These are phyloP conservation scores for Bothrops jararaca DNA, from an alignment of 2,113 vertebrate species.

Conservation along the genomic window DNA sequence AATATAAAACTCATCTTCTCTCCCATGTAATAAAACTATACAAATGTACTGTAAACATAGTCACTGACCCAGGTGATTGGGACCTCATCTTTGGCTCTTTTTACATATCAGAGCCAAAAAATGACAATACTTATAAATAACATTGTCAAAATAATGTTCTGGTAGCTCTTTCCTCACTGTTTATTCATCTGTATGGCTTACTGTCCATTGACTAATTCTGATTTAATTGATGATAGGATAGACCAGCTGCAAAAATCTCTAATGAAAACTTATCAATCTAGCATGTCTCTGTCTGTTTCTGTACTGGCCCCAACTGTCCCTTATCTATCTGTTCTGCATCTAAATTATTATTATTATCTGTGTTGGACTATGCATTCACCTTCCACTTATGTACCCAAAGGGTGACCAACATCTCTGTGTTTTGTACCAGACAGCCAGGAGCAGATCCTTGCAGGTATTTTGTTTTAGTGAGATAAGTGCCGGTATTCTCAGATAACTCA, in stretches of 20 bases:
- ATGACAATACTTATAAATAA: neutral
- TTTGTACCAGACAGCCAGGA: neutral
- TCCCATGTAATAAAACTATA: slow-evolving; percentile 30
- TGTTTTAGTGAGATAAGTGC: neutral
- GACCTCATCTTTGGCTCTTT: slow-evolving; percentile 9
- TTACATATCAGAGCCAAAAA: neutral
- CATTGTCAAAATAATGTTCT: slow-evolving; percentile 5
- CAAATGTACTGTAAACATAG: slow-evolving; percentile 49
- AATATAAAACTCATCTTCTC: slow-evolving; percentile 35
- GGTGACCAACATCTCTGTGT: neutral
- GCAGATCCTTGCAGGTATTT: neutral
- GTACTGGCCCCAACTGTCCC: neutral
- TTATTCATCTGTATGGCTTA: slow-evolving; percentile 21
- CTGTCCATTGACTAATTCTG: neutral
- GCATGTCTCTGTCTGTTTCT: neutral
- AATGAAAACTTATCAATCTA: neutral
- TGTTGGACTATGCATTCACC: neutral
- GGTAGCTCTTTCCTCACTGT: slow-evolving; percentile 1
- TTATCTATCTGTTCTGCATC: neutral
- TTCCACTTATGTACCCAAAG: neutral
- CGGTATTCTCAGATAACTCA: neutral
- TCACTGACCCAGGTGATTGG: slow-evolving; percentile 44
- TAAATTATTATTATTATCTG: neutral
- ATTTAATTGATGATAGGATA: neutral
- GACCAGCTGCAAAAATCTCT: rapidly evolving